Evolutionary conservation across 2,797 vertebrate species (phyloP).

Genomic region (Brachyalestes nurse): DNA sequence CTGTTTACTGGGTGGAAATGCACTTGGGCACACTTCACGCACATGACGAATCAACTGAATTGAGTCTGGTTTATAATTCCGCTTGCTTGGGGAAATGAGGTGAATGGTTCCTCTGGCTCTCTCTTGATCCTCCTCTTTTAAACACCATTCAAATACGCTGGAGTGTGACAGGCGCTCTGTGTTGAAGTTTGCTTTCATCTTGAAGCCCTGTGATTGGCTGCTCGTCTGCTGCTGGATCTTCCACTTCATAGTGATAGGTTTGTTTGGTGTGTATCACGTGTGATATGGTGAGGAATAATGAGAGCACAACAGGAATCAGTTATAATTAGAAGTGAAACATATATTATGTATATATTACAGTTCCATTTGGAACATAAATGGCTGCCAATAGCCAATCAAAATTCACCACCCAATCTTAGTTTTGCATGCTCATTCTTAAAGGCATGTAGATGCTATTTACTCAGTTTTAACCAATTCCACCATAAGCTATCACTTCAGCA

Average conservation of each 20-base stretch:
- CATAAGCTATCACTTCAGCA: too few relatives aligned
- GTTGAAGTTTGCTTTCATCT: not conserved
- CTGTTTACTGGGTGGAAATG: slow-evolving; percentile 9
- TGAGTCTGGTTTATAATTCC: slow-evolving; percentile 19
- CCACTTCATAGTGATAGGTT: not conserved
- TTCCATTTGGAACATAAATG: too few relatives aligned
- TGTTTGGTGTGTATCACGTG: not conserved
- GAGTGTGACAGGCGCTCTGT: slow-evolving; percentile 6
- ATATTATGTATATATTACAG: too few relatives aligned
- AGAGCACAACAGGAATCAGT: not conserved
- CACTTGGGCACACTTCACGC: not conserved
- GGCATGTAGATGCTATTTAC: too few relatives aligned
- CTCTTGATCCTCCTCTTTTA: slow-evolving; percentile 19
- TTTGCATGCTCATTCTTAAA: too few relatives aligned
- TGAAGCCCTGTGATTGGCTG: slow-evolving; percentile 26
- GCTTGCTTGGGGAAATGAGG: not conserved
- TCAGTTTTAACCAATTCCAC: too few relatives aligned
- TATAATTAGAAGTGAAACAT: not conserved
- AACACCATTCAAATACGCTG: not conserved
- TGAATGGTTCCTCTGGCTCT: not conserved
- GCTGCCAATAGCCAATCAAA: too few relatives aligned
- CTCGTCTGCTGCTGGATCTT: not conserved
- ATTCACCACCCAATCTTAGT: too few relatives aligned
- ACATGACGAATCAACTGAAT: slow-evolving; percentile 8
- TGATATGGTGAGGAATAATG: not conserved